Evolutionary conservation across 2,888 invertebrate species (phyloP).

Genomic region (Germaria angustata): DNA sequence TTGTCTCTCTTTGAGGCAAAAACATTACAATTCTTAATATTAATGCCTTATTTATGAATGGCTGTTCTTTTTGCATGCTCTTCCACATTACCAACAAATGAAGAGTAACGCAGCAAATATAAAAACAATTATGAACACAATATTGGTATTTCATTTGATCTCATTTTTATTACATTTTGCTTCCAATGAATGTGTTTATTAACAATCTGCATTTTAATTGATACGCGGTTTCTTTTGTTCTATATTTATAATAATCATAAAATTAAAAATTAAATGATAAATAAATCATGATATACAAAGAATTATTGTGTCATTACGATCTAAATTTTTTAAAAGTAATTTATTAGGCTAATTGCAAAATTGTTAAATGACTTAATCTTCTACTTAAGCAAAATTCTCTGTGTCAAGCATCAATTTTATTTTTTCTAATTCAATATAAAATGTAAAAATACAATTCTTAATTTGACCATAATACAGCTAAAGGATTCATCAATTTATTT

Average conservation of each 20-base stretch:
- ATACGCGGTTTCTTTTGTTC: conserved; percentile 34
- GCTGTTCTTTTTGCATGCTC: no score
- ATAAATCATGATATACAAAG: conserved; percentile 1
- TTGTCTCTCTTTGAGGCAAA: no score
- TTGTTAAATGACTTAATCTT: conserved; percentile 11
- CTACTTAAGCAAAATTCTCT: conserved; percentile 18
- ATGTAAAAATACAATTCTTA: no score
- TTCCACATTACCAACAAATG: no score
- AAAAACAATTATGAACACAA: background rate
- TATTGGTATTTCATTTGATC: conserved; percentile 11
- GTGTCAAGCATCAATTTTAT: no score
- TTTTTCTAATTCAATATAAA: no score
- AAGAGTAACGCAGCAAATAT: no score
- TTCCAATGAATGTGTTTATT: conserved; percentile 66
- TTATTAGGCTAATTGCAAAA: conserved; percentile 55
- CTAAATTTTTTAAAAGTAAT: background rate
- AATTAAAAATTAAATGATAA: conserved; percentile 4
- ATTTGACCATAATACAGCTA: conserved; percentile 55
- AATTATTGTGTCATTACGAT: conserved; percentile 1
- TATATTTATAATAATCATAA: conserved; percentile 8
- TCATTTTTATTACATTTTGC: conserved; percentile 40
- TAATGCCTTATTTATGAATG: no score
- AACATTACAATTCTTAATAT: no score
- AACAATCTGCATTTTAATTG: conserved; percentile 67
- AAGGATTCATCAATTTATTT: background rate